These are phyloP conservation scores for Argya squamiceps DNA, from an alignment of 2,797 vertebrate genomes.

Conservation along the genomic window DNA sequence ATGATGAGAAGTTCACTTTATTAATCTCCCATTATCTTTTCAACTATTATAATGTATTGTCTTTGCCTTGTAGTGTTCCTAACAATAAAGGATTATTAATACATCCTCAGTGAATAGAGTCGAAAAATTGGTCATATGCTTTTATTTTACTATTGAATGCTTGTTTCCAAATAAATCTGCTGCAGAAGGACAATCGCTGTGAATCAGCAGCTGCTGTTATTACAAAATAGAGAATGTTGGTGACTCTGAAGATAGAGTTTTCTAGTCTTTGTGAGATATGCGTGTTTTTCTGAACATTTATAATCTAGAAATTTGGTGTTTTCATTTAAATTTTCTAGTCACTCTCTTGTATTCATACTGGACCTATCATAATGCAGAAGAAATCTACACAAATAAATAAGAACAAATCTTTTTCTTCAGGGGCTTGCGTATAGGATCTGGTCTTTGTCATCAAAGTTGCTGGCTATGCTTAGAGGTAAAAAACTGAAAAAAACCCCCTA, in stretches of 20 bases:
- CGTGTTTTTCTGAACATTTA: background rate
- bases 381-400: background rate
- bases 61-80: background rate
- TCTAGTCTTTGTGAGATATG: background rate
- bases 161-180: constrained; percentile 33
- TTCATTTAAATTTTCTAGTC: background rate
- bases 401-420: background rate
- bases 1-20: background rate
- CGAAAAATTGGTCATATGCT: background rate
- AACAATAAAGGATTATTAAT: background rate
- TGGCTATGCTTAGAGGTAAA: background rate
- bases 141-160: background rate
- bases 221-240: background rate
- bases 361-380: background rate
- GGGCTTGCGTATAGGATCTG: background rate
- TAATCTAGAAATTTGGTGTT: background rate
- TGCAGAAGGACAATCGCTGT: background rate
- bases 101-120: background rate
- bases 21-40: background rate
- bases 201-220: background rate
- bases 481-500: background rate
- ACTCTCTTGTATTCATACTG: background rate
- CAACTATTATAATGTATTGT: background rate
- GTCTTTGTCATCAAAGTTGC: background rate
- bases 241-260: background rate